Evolutionary conservation across 2,888 invertebrate genomes (phyloP).

Genomic region (Mythimna pallens): DNA sequence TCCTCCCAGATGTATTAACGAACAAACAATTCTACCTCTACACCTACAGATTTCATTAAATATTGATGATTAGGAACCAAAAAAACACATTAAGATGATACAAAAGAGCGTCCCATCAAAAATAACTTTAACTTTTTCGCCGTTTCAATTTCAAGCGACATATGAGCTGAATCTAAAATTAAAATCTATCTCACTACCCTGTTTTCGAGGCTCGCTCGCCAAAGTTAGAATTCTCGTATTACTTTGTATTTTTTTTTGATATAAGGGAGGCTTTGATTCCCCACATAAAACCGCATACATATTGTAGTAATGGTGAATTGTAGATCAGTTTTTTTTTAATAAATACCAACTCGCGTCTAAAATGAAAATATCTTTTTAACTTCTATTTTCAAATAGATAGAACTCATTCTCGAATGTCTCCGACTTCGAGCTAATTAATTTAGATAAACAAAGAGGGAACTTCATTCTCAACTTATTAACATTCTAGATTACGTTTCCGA

Average conservation of each 20-base stretch:
- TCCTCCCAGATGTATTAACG: no score
- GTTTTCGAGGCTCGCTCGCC: conserved; percentile 59
- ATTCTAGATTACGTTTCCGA: conserved; percentile 39
- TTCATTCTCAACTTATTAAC: conserved; percentile 31
- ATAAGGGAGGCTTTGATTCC: conserved; percentile 64
- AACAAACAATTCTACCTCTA: no score
- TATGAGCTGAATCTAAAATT: conserved; percentile 76
- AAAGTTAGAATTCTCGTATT: conserved; percentile 69
- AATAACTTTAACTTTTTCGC: conserved; percentile 10
- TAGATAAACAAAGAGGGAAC: conserved; percentile 21
- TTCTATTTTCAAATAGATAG: not conserved
- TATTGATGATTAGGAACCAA: not conserved
- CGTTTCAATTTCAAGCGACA: conserved; percentile 57
- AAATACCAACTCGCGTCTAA: not conserved
- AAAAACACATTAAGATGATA: not conserved
- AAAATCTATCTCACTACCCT: conserved; percentile 76
- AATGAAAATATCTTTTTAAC: not conserved
- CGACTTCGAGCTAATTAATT: conserved; percentile 7
- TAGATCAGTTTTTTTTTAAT: conserved; percentile 26
- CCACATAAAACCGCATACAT: conserved; percentile 55
- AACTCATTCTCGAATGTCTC: conserved; percentile 9
- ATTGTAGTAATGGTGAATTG: conserved; percentile 36
- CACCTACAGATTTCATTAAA: no score
- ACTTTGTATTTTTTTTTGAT: conserved; percentile 67
- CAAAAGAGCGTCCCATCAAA: not conserved